phyloP scores from a whole-genome alignment of 2,113 vertebrate species.

The Urocolius indicus region DNA sequence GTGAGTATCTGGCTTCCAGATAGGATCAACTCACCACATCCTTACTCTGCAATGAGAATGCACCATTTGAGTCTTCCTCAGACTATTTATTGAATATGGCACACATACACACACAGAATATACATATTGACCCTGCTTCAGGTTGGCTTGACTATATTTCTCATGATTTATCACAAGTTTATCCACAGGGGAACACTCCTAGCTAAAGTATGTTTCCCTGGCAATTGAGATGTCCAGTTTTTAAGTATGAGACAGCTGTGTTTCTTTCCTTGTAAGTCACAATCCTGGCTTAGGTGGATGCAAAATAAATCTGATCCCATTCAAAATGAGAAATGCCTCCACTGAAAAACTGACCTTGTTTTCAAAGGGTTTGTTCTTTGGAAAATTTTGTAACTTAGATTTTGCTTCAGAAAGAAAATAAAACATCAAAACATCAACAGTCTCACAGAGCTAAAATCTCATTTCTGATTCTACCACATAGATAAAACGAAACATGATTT shows the following conservation, averaged over 20 bases:
- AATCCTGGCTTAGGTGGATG: background rate
- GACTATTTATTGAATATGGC: background rate
- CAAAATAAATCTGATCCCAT: background rate
- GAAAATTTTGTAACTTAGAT: background rate
- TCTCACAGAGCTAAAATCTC: background rate
- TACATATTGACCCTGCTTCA: background rate
- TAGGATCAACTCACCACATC: background rate
- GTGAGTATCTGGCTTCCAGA: background rate
- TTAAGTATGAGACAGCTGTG: background rate
- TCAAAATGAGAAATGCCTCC: conserved; percentile 8
- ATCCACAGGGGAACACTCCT: background rate
- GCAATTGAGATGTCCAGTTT: background rate
- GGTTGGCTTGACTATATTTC: background rate
- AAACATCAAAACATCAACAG: background rate
- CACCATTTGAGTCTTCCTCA: background rate
- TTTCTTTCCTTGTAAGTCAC: background rate
- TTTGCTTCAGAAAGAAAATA: background rate
- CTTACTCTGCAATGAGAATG: background rate
- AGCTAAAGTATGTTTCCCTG: background rate
- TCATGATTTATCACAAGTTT: background rate
- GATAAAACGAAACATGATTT: background rate
- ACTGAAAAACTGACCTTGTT: background rate
- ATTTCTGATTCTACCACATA: background rate
- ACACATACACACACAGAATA: too few relatives aligned
- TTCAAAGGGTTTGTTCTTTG: background rate